Conservation (phyloP, 2,113 vertebrate species). For the Calypte anna region DNA sequence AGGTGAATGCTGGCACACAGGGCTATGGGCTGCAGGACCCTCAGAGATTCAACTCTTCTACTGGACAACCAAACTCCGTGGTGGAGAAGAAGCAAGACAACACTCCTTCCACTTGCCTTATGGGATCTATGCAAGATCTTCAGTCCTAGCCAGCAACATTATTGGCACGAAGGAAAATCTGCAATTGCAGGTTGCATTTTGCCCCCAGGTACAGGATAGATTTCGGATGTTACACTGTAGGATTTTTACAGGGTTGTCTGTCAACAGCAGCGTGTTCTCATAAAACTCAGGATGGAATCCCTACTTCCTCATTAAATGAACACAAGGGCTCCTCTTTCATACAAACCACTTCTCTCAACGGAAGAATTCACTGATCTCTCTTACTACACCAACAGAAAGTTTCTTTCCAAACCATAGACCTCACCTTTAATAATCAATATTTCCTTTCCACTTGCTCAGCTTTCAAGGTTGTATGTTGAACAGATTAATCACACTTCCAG, state of each 20-base stretch:
- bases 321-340: slow-evolving; percentile 40
- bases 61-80: background rate
- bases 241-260: slow-evolving; percentile 35
- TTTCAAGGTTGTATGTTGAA: slow-evolving; percentile 42
- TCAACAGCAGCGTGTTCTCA: slow-evolving; percentile 5
- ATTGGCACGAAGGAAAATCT: background rate
- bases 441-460: slow-evolving; percentile 49
- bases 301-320: slow-evolving; percentile 10
- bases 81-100: background rate
- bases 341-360: background rate
- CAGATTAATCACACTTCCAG: slow-evolving; percentile 47
- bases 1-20: background rate
- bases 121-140: background rate
- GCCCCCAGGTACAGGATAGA: background rate
- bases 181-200: background rate
- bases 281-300: slow-evolving; percentile 1
- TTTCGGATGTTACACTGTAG: background rate
- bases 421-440: slow-evolving; percentile 61
- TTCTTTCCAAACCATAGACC: slow-evolving; percentile 41
- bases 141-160: background rate
- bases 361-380: background rate
- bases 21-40: background rate
- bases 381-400: background rate
- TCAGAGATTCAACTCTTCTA: background rate
- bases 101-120: background rate